Evolutionary conservation across 2,797 vertebrate genomes (phyloP).

Genomic region (Falco columbarius): DNA sequence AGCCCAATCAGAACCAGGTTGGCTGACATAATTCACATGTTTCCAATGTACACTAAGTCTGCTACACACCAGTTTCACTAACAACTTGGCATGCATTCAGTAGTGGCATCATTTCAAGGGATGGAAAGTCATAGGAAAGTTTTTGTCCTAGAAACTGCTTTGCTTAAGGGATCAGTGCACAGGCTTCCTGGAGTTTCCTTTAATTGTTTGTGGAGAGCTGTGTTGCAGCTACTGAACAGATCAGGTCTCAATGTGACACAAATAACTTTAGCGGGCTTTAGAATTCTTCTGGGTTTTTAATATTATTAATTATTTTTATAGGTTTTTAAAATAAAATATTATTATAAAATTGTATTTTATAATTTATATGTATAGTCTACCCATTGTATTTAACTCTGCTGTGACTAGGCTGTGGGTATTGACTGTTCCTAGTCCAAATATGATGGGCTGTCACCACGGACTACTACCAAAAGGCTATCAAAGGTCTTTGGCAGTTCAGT

Average conservation of each 20-base stretch:
- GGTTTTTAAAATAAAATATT: too few species aligned
- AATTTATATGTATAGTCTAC: neutral
- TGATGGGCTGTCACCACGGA: neutral
- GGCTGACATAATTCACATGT: constrained; percentile 38
- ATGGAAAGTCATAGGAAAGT: constrained; percentile 56
- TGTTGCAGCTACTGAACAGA: neutral
- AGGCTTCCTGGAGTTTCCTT: constrained; percentile 77
- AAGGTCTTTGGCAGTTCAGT: neutral
- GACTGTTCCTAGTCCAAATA: neutral
- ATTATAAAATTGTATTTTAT: neutral
- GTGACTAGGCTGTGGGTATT: neutral
- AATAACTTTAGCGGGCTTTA: constrained; percentile 32
- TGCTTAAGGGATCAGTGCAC: constrained; percentile 45
- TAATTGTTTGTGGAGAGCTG: constrained; percentile 73
- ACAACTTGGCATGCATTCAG: constrained; percentile 51
- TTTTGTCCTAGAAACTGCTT: neutral
- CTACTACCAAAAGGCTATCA: neutral
- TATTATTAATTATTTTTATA: neutral
- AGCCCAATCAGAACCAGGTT: constrained; percentile 51
- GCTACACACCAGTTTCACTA: neutral
- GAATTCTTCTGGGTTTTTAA: constrained; percentile 41
- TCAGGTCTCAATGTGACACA: neutral
- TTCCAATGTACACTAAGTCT: constrained; percentile 17
- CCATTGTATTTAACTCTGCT: neutral
- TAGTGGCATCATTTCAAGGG: constrained; percentile 65